Conservation (phyloP, 2,113 vertebrate species). For the Sitta europaea region DNA sequence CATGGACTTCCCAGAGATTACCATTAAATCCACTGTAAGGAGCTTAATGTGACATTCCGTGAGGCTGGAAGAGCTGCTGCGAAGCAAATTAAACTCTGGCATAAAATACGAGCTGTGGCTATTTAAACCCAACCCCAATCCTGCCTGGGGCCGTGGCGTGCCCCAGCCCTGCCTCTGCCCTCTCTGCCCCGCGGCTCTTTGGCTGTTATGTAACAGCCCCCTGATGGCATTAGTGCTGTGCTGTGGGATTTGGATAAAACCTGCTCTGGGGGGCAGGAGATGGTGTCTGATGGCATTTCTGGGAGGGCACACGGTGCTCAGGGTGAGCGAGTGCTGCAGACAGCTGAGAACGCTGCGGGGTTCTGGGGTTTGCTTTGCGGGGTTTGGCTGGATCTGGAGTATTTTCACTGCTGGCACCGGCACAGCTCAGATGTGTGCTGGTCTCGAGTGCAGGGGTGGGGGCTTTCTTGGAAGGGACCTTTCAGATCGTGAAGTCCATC, state of each 20-base stretch:
- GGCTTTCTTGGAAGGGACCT: background rate
- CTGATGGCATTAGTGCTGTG: background rate
- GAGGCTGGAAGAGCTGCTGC: background rate
- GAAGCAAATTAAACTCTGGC: background rate
- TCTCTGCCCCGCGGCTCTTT: background rate
- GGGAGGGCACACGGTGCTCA: background rate
- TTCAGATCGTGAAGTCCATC: background rate
- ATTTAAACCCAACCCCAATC: background rate
- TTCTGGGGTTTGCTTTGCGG: background rate
- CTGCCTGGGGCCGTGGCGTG: background rate
- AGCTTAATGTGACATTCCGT: background rate
- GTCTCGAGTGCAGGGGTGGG: background rate
- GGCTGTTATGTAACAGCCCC: background rate
- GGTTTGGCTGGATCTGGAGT: background rate
- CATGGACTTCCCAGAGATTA: background rate
- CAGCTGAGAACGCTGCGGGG: rapidly evolving
- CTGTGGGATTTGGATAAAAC: background rate
- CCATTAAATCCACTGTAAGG: background rate
- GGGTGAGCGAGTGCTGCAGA: background rate
- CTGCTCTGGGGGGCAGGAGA: background rate
- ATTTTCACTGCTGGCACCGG: rapidly evolving
- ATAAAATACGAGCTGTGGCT: background rate
- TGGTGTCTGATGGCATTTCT: background rate
- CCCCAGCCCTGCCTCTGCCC: background rate
- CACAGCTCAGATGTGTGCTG: rapidly evolving